phyloP scores from a whole-genome alignment of 64 coral and sea anemone species.

The Trachythela sp. region DNA sequence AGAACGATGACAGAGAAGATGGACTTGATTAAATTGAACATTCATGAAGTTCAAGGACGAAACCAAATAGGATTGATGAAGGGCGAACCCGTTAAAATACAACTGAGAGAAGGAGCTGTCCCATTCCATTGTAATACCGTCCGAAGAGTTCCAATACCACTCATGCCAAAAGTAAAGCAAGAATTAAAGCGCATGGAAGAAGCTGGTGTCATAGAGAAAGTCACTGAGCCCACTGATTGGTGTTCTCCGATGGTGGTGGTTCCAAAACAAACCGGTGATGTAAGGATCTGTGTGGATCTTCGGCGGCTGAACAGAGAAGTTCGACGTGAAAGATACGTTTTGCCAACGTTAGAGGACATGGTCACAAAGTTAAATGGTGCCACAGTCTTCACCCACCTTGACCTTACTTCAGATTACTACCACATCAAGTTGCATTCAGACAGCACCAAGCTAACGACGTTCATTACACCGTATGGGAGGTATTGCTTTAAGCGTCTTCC shows the following conservation, averaged over 20 bases:
- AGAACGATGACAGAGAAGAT: neutral
- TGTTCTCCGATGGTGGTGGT: slow-evolving; percentile 22
- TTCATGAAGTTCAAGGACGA: neutral
- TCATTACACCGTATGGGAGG: slow-evolving; percentile 28
- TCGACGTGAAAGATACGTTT: neutral
- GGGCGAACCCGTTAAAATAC: neutral
- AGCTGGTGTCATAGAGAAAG: neutral
- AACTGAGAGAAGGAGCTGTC: slow-evolving; percentile 14
- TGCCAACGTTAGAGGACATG: slow-evolving; percentile 18
- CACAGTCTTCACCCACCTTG: neutral
- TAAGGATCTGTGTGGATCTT: slow-evolving; percentile 9
- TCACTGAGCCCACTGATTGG: slow-evolving; percentile 12
- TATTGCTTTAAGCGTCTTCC: neutral
- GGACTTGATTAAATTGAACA: neutral
- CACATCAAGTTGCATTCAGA: neutral
- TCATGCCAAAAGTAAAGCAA: slow-evolving; percentile 28
- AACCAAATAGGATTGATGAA: neutral
- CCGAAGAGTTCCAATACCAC: slow-evolving; percentile 19
- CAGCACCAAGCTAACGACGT: neutral
- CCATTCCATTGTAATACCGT: neutral
- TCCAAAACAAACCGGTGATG: neutral
- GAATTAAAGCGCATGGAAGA: neutral
- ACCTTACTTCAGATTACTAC: neutral
- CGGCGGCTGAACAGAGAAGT: neutral
- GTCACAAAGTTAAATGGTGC: slow-evolving; percentile 8